These are phyloP conservation scores for Harmothoe impar DNA, from an alignment of 2,888 invertebrate genomes.

Conservation along the genomic window DNA sequence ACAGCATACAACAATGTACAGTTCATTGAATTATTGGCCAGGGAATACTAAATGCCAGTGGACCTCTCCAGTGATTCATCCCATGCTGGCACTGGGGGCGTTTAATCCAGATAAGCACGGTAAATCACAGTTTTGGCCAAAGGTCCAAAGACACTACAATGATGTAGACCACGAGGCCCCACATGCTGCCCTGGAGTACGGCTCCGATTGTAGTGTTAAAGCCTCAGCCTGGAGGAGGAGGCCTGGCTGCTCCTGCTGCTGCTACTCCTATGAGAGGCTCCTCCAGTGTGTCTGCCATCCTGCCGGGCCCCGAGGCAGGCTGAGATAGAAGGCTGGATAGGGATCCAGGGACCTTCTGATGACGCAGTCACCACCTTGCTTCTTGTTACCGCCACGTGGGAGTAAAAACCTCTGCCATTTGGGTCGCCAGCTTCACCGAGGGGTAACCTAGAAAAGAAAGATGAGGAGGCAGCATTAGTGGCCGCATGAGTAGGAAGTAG, in stretches of 20 bases:
- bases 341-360: neutral
- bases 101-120: neutral
- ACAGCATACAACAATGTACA: neutral
- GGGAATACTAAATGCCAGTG: neutral
- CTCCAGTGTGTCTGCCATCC: neutral
- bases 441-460: slow-evolving; percentile 1
- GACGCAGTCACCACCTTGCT: neutral
- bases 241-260: neutral
- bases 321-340: neutral
- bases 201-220: neutral
- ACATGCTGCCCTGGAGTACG: neutral
- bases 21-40: neutral
- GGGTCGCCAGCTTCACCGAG: neutral
- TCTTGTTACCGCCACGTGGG: neutral
- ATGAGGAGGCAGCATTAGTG: neutral
- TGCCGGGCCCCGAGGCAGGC: neutral
- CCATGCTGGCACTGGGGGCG: neutral
- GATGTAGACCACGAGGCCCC: neutral
- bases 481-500: neutral
- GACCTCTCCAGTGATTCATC: slow-evolving; percentile 18
- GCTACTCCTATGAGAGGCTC: neutral
- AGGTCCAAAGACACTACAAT: neutral
- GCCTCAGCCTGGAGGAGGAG: slow-evolving; percentile 1
- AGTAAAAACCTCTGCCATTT: slow-evolving; percentile 8
- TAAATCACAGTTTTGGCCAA: neutral